Conservation (phyloP, 1,140 invertebrate genomes). For the Drosophila ogumai region DNA sequence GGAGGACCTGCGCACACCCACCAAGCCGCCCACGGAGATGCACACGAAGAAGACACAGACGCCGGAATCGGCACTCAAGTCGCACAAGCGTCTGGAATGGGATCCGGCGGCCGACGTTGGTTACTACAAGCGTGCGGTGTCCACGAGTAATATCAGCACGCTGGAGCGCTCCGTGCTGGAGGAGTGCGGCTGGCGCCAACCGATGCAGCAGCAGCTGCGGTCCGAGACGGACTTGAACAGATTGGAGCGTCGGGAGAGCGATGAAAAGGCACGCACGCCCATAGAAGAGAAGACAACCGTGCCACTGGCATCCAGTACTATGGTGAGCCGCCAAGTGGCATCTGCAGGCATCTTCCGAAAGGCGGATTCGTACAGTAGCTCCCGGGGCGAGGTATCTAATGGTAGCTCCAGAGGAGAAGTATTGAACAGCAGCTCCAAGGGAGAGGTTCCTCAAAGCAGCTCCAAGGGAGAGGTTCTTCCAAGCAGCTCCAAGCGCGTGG, state of each 20-base stretch:
- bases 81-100: slow-evolving; percentile 80
- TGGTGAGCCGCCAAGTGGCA: slow-evolving; percentile 37
- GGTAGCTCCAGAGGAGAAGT: not conserved
- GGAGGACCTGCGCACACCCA: slow-evolving; percentile 66
- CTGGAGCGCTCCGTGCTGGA: slow-evolving; percentile 75
- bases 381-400: not conserved
- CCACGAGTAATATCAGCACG: slow-evolving; percentile 77
- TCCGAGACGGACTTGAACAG: slow-evolving; percentile 60
- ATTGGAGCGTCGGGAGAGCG: slow-evolving; percentile 25
- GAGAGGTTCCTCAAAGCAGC: not conserved
- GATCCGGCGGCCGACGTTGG: slow-evolving; percentile 81
- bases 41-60: slow-evolving; percentile 70
- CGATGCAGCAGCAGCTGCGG: slow-evolving; percentile 16
- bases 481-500: not conserved
- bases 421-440: not conserved
- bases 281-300: slow-evolving; percentile 17
- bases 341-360: not conserved
- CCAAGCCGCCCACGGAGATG: slow-evolving; percentile 39
- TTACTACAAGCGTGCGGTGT: slow-evolving; percentile 71
- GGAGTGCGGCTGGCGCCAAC: slow-evolving; percentile 57
- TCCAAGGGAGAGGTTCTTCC: not conserved
- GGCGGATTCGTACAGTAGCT: not conserved
- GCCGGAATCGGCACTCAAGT: slow-evolving; percentile 72
- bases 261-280: not conserved
- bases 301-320: slow-evolving; percentile 74